Base-by-base conservation (phyloP, 2,797 vertebrate species). In the Microctenopoma lineatum region DNA sequence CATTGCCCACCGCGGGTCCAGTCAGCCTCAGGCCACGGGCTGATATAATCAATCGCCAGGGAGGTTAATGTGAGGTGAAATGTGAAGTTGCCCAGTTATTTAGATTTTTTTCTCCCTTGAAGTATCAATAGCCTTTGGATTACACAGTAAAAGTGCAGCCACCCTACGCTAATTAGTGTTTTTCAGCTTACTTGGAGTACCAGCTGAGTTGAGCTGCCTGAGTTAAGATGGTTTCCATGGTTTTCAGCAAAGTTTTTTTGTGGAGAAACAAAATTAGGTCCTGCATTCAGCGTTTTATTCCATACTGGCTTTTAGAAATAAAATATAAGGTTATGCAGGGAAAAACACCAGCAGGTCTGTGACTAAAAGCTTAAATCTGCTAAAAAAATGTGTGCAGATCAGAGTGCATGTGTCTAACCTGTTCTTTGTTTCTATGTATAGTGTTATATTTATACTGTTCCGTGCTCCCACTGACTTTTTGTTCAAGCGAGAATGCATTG, bases 81-180 rank as follows among this genome's bases (percentile, higher is more conserved):
- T 71, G 66, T 59, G 69, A 81, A 71, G 76, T 61, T 68, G 21
- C 36, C 62, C 62, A 85, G 77, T 90, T 89, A 83, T 67, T 80
- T 68, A 58, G 52, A 66, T 78, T 75, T 73, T 59, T 59, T 59
- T 51, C 53, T 64, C 56, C n/a, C 47, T 68, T 72, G 77, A 54
- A 36, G 68, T 75, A 70, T 85, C 72, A 57, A 59, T 50, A 76
- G 63, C 76, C 66, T 77, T 77, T 59, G 39, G 80, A 78, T 70
- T 71, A 66, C 60, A n/a, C 44, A 14, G 61, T 60, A 55, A 53
- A 60, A 47, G 59, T 46, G 18, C 68, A 50, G 66, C 29, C 57
- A 32, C 34, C 38, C 48, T 25, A 71, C 21, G 44, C 69, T 77
- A 72, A 85, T 82, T 73, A 76, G 34, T 50, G 58, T 62, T 74